Base-by-base conservation (phyloP, 37 sponge, comb jelly and placozoan genomes). In the Aplysina aerophoba region DNA sequence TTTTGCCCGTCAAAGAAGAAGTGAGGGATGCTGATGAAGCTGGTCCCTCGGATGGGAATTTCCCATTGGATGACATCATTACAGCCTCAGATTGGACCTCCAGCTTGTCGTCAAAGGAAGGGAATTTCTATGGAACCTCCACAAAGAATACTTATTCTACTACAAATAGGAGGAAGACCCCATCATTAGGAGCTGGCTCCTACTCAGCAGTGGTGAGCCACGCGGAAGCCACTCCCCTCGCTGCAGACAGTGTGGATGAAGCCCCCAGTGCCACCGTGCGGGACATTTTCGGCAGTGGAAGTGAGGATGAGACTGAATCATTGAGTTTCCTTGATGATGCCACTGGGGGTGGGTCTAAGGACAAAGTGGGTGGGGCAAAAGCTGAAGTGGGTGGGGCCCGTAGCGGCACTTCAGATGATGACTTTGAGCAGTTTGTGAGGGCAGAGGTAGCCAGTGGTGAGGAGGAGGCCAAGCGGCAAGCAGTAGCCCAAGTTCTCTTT, bases 381-480 rank as follows among this genome's bases (percentile, higher is more conserved):
- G 64, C 12, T n/a, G 73, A 71, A 30, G n/a, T 33, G 36, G 21
- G 20, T 19, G 73, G 37, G 73, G 15, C 31, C 28, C 28, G 34
- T 15, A 69, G 71, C 28, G 71, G 71, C 17, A 75, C 78, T 22
- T 31, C 31, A 1, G 78, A 75, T 24, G 64, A 62, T 62, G 78
- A 75, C 20, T 75, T 75, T 75, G 78, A 75, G 40, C 78, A 75
- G 53, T 75, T 75, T 75, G 54, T 75, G 15, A 40, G 16, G 0
- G 3, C 16, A 40, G 78, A 75, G 40, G 78, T 75, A 1, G 37
- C 78, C 31, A 22, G n/a, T 25, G 78, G 78, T 4, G 78, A 75
- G 37, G 0, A n/a, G 54, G 44, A 75, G n/a, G 24, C 39, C 15
- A 15, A 44, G 50, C 50, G 28, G 65, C 28, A 27, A 63, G 65